Evolutionary conservation across 2,113 vertebrate genomes (phyloP).

Genomic region (Corythoichthys intestinalis): DNA sequence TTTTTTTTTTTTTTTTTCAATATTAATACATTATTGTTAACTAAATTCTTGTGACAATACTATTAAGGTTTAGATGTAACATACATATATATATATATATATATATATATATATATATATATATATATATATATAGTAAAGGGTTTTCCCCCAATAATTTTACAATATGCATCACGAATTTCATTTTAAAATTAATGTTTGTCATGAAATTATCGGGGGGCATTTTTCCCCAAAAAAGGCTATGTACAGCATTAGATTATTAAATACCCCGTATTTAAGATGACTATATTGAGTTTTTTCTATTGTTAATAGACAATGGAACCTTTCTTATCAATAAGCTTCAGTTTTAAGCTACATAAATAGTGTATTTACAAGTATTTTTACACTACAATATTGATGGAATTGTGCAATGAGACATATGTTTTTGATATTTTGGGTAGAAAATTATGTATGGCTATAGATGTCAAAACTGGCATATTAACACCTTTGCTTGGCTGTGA

Average conservation of each 20-base stretch:
- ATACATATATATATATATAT: too few relatives aligned
- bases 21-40: too few relatives aligned
- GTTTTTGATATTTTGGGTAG: constrained; percentile 46
- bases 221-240: background rate
- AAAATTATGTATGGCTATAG: constrained; percentile 28
- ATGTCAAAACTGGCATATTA: constrained; percentile 11
- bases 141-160: too few relatives aligned
- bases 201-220: too few relatives aligned
- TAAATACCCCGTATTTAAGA: constrained; percentile 29
- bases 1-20: too few relatives aligned
- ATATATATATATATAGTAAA: too few relatives aligned
- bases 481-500: background rate
- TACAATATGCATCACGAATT: too few relatives aligned
- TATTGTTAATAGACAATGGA: constrained; percentile 34
- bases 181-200: too few relatives aligned
- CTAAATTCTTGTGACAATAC: too few relatives aligned
- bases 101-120: too few relatives aligned
- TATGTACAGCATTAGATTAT: constrained; percentile 27
- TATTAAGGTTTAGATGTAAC: too few relatives aligned
- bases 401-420: constrained; percentile 51
- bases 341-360: constrained; percentile 30
- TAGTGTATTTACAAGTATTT: constrained; percentile 43
- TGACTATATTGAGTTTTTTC: constrained; percentile 40
- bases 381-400: constrained; percentile 58
- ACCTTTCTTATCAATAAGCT: constrained; percentile 35